Evolutionary conservation across 2,888 invertebrate genomes (phyloP).

Genomic region (Drosophila nigricruria): DNA sequence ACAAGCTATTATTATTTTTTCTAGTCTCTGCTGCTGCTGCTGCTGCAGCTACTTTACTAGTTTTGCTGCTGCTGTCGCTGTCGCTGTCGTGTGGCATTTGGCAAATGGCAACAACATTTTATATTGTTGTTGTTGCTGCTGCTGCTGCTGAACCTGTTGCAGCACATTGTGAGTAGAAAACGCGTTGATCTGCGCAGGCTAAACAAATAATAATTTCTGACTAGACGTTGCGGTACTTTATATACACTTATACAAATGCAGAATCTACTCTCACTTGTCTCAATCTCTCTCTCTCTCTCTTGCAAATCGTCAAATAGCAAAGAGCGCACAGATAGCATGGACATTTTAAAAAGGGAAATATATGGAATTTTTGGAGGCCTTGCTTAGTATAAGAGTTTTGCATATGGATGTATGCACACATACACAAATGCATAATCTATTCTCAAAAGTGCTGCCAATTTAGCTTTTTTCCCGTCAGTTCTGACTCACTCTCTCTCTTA

Average conservation of each 20-base stretch:
- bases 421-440: too few relatives aligned
- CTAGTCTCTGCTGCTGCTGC: conserved; percentile 20
- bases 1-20: conserved; percentile 32
- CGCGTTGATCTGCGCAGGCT: conserved; percentile 11
- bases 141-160: conserved; percentile 70
- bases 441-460: too few relatives aligned
- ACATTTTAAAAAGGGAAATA: too few relatives aligned
- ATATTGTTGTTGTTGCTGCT: conserved; percentile 44
- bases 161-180: conserved; percentile 54
- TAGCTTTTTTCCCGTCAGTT: too few relatives aligned
- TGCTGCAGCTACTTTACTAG: conserved; percentile 34
- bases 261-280: conserved; percentile 1
- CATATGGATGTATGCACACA: too few relatives aligned
- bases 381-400: too few relatives aligned
- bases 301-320: too few relatives aligned
- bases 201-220: conserved; percentile 11
- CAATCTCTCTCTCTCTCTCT: background rate
- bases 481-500: too few relatives aligned
- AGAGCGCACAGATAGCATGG: too few relatives aligned
- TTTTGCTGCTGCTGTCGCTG: conserved; percentile 19
- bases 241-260: background rate
- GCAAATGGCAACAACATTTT: conserved; percentile 75
- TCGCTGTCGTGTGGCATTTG: conserved; percentile 66
- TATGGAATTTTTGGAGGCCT: too few relatives aligned
- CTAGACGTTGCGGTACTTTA: conserved; percentile 3